Conservation (phyloP, 2,113 vertebrate species). For the Mesocricetus auratus region DNA sequence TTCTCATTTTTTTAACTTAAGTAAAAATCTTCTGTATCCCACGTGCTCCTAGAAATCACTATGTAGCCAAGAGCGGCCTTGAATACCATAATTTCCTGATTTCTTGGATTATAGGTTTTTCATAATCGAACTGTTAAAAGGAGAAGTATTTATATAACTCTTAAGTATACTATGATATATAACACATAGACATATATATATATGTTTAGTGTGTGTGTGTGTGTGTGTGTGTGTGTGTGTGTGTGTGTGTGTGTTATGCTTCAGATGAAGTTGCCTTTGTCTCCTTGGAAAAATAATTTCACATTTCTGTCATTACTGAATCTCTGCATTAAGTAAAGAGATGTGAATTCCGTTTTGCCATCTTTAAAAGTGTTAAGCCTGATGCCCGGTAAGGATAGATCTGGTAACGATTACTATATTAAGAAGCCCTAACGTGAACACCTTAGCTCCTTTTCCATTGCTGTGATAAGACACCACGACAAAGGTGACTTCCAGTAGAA, state of each 20-base stretch:
- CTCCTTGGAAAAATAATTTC: not conserved
- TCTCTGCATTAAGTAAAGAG: not conserved
- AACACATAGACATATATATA: not conserved
- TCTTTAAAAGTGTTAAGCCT: not conserved
- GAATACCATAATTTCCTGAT: not conserved
- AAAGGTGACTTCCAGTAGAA: not conserved
- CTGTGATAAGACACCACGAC: not conserved
- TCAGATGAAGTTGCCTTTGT: not conserved
- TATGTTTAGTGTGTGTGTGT: not conserved
- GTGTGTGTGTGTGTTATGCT: too few relatives aligned
- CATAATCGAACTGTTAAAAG: not conserved
- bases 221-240: too few relatives aligned
- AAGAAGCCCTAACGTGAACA: not conserved
- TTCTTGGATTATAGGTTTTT: not conserved
- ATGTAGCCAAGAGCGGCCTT: not conserved
- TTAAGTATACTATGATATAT: not conserved
- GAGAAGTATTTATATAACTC: not conserved
- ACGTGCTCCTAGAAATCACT: not conserved
- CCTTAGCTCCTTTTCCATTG: not conserved
- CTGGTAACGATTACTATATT: not conserved
- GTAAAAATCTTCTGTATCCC: not conserved
- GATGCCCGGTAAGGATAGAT: not conserved
- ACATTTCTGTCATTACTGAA: not conserved
- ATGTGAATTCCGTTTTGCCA: not conserved
- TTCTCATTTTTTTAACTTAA: not conserved